Conservation (phyloP, 2,797 vertebrate species). For the Dendrocincla fuliginosa region DNA sequence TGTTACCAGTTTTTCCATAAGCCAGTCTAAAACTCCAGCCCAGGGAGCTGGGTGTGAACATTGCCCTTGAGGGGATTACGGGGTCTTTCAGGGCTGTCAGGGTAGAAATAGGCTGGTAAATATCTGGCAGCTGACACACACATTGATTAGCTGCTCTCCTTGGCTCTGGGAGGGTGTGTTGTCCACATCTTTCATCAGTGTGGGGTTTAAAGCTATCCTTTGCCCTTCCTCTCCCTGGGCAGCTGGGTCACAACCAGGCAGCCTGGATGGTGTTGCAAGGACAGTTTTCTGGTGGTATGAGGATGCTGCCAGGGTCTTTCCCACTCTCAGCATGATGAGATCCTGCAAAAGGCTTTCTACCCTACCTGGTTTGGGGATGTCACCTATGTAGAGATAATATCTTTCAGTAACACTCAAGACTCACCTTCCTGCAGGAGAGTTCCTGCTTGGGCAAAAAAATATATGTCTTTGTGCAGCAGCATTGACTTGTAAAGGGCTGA, state of each 20-base stretch:
- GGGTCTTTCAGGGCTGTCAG: background rate
- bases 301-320: background rate
- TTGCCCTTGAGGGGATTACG: background rate
- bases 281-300: background rate
- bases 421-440: background rate
- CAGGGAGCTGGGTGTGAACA: background rate
- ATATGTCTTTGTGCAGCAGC: background rate
- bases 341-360: background rate
- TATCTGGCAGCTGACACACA: background rate
- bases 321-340: background rate
- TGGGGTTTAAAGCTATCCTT: background rate
- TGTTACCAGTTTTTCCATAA: slow-evolving; percentile 12
- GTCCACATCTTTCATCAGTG: background rate
- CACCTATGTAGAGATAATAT: background rate
- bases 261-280: background rate
- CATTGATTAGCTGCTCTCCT: background rate
- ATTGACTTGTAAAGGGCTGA: background rate
- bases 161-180: rapidly evolving
- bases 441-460: background rate
- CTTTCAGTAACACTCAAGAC: background rate
- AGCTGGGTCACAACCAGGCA: background rate
- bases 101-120: background rate
- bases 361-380: background rate
- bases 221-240: background rate
- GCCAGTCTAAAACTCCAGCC: slow-evolving; percentile 13